Evolutionary conservation across 2,113 vertebrate species (phyloP), one percentile per base, ranked within the genome.

Genomic region (Furnarius figulus): DNA sequence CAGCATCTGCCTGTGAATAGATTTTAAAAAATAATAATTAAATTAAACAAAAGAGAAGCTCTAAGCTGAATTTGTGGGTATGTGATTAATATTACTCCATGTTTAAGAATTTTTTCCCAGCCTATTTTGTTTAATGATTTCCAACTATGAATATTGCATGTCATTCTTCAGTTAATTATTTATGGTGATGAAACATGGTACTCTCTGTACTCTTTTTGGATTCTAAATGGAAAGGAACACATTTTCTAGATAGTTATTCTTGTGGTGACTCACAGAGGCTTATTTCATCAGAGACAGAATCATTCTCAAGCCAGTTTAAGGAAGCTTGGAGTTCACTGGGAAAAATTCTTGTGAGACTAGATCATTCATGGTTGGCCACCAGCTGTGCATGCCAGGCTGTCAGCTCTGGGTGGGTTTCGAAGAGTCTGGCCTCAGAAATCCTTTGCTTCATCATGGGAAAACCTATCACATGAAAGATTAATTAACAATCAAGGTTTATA

Each of bases 151-250:
- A 97, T 98, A 97, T 97, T 97, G 77, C 95, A 97, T 97, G 70
- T 52, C 76, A 84, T 97, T 97, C 92, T 95, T 71, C 71, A 77
- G 68, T 98, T 97, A 98, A 98, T 98, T 98, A 98, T 98, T 97
- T 93, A 97, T 97, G 86, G 72, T 95, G 92, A 89, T 97, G 95
- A 97, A 97, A 96, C 84, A 89, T 76, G 79, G 92, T 70, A 91
- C 66, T 91, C 47, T 91, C 73, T 91, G 40, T 83, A 85, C 75
- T 68, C 63, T 94, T 97, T 92, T 94, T 83, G 81, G 85, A 96
- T 96, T 97, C 68, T 94, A 97, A 97, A 79, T 88, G 88, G 81
- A 91, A 90, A 80, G 28, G 40, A 96, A 87, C 59, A 63, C 5
- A 46, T 58, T 90, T 94, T 91, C 82, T 73, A 92, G 89, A 70